Evolutionary conservation across 1,140 invertebrate genomes (phyloP).

Genomic region (Eciton burchellii): DNA sequence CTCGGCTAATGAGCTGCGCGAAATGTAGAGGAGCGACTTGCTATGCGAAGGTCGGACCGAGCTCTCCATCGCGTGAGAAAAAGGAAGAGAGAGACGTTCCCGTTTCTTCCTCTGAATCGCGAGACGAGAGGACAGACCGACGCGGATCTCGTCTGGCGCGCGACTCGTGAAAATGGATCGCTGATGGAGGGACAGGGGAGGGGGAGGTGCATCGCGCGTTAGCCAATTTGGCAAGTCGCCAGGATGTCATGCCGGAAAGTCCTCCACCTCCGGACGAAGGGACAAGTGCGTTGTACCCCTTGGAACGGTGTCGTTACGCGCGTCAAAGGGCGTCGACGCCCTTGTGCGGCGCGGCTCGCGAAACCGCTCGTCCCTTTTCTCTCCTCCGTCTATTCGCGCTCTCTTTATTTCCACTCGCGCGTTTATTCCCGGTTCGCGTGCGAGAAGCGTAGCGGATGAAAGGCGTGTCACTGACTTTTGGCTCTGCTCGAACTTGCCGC

Average conservation of each 20-base stretch:
- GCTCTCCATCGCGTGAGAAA: background rate
- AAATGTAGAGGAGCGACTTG: constrained; percentile 9
- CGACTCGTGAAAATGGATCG: constrained; percentile 48
- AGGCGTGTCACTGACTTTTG: background rate
- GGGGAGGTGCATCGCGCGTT: constrained; percentile 14
- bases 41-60: too few relatives aligned
- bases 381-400: background rate
- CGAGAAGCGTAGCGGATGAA: background rate
- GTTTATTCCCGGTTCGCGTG: constrained; percentile 1
- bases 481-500: background rate
- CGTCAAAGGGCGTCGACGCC: constrained; percentile 37
- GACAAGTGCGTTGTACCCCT: constrained; percentile 21
- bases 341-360: constrained; percentile 3
- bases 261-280: constrained; percentile 2
- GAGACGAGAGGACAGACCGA: constrained; percentile 13
- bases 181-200: too few relatives aligned
- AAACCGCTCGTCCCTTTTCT: constrained; percentile 18
- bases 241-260: constrained; percentile 33
- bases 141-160: constrained; percentile 15
- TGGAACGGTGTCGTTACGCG: constrained; percentile 16
- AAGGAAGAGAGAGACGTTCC: background rate
- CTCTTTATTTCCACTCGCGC: constrained; percentile 11
- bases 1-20: constrained; percentile 26
- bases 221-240: constrained; percentile 49
- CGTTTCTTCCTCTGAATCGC: constrained; percentile 3